Conservation (phyloP, 1,140 invertebrate genomes). For the Sarcophaga bullata region DNA sequence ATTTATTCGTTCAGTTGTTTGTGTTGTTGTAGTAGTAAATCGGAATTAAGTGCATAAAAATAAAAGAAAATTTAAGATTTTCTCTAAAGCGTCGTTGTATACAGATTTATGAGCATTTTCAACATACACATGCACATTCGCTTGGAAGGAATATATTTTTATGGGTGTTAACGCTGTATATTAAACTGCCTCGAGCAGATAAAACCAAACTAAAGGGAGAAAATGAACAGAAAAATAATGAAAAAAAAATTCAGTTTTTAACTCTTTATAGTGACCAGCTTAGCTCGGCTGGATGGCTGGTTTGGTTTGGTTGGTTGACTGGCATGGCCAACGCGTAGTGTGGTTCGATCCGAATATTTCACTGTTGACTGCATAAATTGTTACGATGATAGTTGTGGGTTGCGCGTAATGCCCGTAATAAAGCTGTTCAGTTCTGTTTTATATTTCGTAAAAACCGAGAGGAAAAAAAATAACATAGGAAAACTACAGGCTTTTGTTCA, state of each 20-base stretch:
- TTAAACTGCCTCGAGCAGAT: constrained; percentile 20
- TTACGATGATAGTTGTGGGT: constrained; percentile 15
- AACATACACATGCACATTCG: neutral
- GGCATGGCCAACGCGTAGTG: neutral
- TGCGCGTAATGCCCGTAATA: neutral
- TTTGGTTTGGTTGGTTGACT: neutral
- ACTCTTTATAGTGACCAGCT: neutral
- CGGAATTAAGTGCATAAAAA: constrained; percentile 2
- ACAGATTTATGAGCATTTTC: no score
- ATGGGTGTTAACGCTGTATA: constrained; percentile 19
- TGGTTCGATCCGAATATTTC: neutral
- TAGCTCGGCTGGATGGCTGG: no score
- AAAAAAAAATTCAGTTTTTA: neutral
- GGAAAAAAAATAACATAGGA: neutral
- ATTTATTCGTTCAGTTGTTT: no score
- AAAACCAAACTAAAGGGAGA: neutral
- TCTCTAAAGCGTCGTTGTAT: neutral
- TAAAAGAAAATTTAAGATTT: constrained; percentile 8
- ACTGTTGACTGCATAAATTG: constrained; percentile 6
- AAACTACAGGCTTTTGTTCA: neutral
- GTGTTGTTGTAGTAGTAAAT: neutral
- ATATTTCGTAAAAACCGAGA: neutral
- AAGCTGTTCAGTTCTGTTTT: neutral
- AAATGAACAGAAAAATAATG: neutral
- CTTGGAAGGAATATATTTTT: neutral